Conservation (phyloP, 2,797 vertebrate genomes). For the Crocodylus rhombifer region DNA sequence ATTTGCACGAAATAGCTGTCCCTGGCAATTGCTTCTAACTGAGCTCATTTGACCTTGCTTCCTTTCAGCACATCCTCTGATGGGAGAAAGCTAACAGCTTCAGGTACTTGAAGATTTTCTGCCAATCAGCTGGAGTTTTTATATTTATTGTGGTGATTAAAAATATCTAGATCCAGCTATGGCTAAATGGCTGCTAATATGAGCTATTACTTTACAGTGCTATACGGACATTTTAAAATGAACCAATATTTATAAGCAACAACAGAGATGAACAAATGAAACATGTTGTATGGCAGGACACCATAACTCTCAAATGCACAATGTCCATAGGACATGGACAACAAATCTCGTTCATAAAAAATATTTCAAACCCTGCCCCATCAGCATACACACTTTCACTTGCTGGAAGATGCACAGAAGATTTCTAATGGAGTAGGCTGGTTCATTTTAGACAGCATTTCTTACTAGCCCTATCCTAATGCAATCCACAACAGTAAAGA, state of each 20-base stretch:
- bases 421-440: slow-evolving; percentile 43
- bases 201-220: neutral
- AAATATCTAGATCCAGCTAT: neutral
- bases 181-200: neutral
- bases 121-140: neutral
- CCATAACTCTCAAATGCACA: neutral
- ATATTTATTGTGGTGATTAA: neutral
- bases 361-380: neutral
- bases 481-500: slow-evolving; percentile 31
- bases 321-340: fast-evolving
- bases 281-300: neutral
- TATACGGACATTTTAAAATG: neutral
- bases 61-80: neutral
- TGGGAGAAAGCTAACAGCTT: neutral
- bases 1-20: slow-evolving; percentile 56
- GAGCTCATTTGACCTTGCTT: slow-evolving; percentile 65
- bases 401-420: slow-evolving; percentile 18
- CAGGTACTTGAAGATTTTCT: neutral
- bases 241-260: neutral
- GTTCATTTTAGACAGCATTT: slow-evolving; percentile 31
- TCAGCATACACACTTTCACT: slow-evolving; percentile 1
- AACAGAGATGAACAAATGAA: neutral
- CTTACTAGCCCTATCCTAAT: slow-evolving; percentile 28
- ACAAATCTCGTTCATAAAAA: neutral
- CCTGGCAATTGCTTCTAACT: slow-evolving; percentile 62